A percentile compares a stretch with the other conserved stretches of the same genome.
Conservation (phyloP, 2,113 vertebrate genomes). For the Alouatta palliata region DNA sequence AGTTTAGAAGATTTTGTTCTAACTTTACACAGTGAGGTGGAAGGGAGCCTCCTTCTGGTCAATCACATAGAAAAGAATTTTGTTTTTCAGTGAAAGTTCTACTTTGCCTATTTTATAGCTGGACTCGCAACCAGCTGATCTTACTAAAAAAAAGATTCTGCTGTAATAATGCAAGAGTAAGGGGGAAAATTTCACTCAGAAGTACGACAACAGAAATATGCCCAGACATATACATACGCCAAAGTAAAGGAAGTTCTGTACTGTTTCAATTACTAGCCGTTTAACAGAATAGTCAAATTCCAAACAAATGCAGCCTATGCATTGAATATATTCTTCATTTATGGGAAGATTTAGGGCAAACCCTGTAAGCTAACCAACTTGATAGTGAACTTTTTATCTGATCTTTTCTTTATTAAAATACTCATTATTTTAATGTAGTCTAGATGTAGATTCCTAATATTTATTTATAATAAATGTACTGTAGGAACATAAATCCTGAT, state of each 20-base stretch:
- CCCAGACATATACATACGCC: not conserved
- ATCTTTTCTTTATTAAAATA: slow-evolving; percentile 45
- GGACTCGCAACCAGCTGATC: not conserved
- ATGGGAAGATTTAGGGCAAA: not conserved
- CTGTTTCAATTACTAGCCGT: not conserved
- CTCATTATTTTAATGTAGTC: not conserved
- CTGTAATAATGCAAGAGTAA: not conserved
- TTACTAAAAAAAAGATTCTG: slow-evolving; percentile 8
- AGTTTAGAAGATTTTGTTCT: slow-evolving; percentile 22
- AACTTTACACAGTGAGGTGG: slow-evolving; percentile 47
- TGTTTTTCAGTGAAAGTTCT: not conserved
- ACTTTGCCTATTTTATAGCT: not conserved
- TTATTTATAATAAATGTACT: slow-evolving; percentile 56
- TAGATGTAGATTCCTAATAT: slow-evolving; percentile 20
- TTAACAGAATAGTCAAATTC: not conserved
- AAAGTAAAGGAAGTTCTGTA: not conserved
- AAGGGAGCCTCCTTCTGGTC: slow-evolving; percentile 79
- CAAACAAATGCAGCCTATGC: slow-evolving; percentile 12
- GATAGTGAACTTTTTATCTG: slow-evolving; percentile 35
- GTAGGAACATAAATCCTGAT: slow-evolving; percentile 32
- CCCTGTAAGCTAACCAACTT: slow-evolving; percentile 10
- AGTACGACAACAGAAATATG: not conserved
- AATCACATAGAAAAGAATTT: slow-evolving; percentile 23
- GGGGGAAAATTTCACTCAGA: not conserved
- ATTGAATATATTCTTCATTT: slow-evolving; percentile 1